Evolutionary conservation across 2,113 vertebrate genomes (phyloP), one percentile per base, ranked within the genome.

Genomic region (Psilopsiagon aymara): DNA sequence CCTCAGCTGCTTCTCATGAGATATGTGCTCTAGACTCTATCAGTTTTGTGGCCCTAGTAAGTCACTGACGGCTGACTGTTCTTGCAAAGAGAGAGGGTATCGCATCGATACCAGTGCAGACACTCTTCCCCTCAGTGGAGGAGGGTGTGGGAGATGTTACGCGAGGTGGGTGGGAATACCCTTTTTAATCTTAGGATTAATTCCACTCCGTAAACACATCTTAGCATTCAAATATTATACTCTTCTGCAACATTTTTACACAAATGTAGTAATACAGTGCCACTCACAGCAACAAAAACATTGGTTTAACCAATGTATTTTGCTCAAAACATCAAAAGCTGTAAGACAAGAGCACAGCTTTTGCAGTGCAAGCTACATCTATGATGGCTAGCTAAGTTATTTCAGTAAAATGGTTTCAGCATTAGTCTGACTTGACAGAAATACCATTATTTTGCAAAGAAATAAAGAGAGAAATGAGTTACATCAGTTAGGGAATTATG

Each of bases 91-190:
- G 12, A 73, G 39, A 69, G 13, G 10, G 4, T 17, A 47, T 17
- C 10, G n/a, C 29, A 27, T 11, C 25, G 43, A 46, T 10, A 25
- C 7, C n/a, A 51, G 24, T 2, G 25, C 49, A 92, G 52, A 24
- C 0, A 2, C 10, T 63, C 27, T 13, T 47, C 35, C 7, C 19
- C 68, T 63, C 37, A 0, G 14, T 3, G 29, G 25, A 81, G 39
- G 62, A 63, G 14, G 64, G 7, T 2, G 11, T 17, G 37, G 14
- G 25, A 91, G 86, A 80, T 17, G 9, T 20, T 46, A 69, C 0
- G 3, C 0, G 2, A 57, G 4, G n/a, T 16, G 5, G 23, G 62
- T 11, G 4, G 83, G 41, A 57, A 81, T 13, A 66, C 9, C 1
- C 24, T 83, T 83, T 83, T 47, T 52, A 52, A 52, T 73, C 28